phyloP scores from a whole-genome alignment of 2,797 vertebrate genomes.

The Takifugu ocellatus region DNA sequence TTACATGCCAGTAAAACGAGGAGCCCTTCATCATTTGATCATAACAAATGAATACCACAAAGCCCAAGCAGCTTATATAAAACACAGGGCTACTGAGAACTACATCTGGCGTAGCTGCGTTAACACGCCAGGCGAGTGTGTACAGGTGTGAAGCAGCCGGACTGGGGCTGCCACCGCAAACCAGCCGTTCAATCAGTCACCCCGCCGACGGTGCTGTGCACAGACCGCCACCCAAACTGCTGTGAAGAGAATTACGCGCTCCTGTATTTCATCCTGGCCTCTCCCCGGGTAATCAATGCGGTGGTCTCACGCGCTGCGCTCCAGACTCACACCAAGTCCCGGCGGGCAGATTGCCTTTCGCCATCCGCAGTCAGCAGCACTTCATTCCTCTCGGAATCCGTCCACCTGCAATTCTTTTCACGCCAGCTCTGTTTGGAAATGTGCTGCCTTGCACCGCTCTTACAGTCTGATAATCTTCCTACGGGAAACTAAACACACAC shows the following conservation, averaged over 20 bases:
- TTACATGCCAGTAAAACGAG: too few species aligned
- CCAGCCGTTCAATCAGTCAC: slow-evolving; percentile 43
- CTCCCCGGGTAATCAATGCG: slow-evolving; percentile 15
- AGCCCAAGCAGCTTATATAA: too few species aligned
- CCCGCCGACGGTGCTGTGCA: slow-evolving; percentile 7
- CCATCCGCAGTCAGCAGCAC: slow-evolving; percentile 20
- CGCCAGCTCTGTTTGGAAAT: too few species aligned
- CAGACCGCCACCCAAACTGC: slow-evolving; percentile 22
- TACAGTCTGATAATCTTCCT: too few species aligned
- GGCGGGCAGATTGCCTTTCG: slow-evolving; percentile 40
- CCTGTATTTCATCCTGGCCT: slow-evolving; percentile 22
- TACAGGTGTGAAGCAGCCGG: slow-evolving; percentile 24
- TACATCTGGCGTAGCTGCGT: too few species aligned
- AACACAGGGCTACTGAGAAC: too few species aligned
- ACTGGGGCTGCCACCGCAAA: slow-evolving; percentile 33
- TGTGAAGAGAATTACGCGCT: slow-evolving; percentile 20
- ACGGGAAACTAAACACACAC: too few species aligned
- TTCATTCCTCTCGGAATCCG: slow-evolving; percentile 24
- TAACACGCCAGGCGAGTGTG: too few species aligned
- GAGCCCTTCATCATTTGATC: too few species aligned
- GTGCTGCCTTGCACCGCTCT: too few species aligned
- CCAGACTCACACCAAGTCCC: slow-evolving; percentile 38
- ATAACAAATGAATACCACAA: too few species aligned
- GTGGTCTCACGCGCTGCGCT: slow-evolving; percentile 14
- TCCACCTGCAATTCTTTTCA: slow-evolving; percentile 7